These are phyloP conservation scores for Helobdella robusta DNA, from an alignment of 2,888 invertebrate species.

Conservation along the genomic window DNA sequence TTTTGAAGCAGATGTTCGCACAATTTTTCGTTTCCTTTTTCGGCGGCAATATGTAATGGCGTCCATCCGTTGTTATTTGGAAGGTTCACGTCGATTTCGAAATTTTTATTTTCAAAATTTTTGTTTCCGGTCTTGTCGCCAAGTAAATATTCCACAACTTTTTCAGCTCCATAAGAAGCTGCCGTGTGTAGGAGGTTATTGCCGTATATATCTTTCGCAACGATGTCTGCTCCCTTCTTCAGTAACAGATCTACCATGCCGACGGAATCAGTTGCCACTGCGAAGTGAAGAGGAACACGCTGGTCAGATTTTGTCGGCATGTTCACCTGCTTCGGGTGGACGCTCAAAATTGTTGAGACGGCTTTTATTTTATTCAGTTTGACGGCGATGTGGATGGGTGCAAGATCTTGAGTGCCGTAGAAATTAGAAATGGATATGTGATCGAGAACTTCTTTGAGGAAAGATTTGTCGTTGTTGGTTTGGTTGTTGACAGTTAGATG, in stretches of 20 bases:
- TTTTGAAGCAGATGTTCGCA: conserved; percentile 38
- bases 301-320: conserved; percentile 35
- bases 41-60: conserved; percentile 42
- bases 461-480: no score
- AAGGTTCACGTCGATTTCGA: conserved; percentile 38
- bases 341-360: conserved; percentile 37
- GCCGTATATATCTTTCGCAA: conserved; percentile 41
- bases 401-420: conserved; percentile 35
- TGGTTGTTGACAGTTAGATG: no score
- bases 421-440: no score
- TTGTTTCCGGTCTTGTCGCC: conserved; percentile 16
- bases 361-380: conserved; percentile 36
- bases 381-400: conserved; percentile 42
- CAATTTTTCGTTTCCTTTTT: conserved; percentile 39
- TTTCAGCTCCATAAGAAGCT: conserved; percentile 38
- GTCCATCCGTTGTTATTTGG: conserved; percentile 43
- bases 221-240: conserved; percentile 37
- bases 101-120: no score
- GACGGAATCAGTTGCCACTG: conserved; percentile 37
- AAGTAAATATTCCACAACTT: conserved; percentile 38
- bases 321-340: conserved; percentile 28
- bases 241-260: conserved; percentile 36
- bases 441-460: no score
- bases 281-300: conserved; percentile 42
- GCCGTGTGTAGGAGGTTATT: conserved; percentile 44